phyloP scores from a whole-genome alignment of 2,888 invertebrate genomes.

The Stenotaenia linearis region DNA sequence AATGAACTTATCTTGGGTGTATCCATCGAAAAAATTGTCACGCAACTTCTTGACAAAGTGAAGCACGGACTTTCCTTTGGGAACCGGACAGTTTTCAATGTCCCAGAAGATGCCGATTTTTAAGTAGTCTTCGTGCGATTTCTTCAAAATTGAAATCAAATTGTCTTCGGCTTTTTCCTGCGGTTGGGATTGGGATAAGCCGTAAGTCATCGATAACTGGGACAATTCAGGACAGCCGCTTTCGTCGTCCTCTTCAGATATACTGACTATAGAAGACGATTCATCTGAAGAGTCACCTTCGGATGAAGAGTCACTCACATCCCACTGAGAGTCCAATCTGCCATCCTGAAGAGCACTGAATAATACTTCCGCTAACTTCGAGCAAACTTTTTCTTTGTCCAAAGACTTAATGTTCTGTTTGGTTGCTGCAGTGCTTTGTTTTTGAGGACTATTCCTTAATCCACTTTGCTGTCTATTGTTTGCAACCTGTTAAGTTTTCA shows the following conservation, averaged over 20 bases:
- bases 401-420: not conserved
- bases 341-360: not conserved
- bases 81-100: conserved; percentile 85
- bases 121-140: not conserved
- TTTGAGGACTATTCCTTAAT: not conserved
- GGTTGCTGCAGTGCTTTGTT: not conserved
- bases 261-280: not conserved
- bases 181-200: not conserved
- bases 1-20: conserved; percentile 77
- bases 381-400: not conserved
- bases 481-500: not conserved
- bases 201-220: not conserved
- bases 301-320: not conserved
- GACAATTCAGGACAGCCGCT: not conserved
- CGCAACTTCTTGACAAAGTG: conserved; percentile 66
- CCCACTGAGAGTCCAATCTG: not conserved
- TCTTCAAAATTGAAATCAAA: not conserved
- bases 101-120: conserved; percentile 81
- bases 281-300: no score
- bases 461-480: not conserved
- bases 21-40: conserved; percentile 65
- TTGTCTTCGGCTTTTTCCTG: not conserved
- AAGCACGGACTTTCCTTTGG: conserved; percentile 70
- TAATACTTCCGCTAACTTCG: not conserved
- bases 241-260: not conserved